Evolutionary conservation across 2,888 invertebrate species (phyloP).

Genomic region (Esperia sulphurella): DNA sequence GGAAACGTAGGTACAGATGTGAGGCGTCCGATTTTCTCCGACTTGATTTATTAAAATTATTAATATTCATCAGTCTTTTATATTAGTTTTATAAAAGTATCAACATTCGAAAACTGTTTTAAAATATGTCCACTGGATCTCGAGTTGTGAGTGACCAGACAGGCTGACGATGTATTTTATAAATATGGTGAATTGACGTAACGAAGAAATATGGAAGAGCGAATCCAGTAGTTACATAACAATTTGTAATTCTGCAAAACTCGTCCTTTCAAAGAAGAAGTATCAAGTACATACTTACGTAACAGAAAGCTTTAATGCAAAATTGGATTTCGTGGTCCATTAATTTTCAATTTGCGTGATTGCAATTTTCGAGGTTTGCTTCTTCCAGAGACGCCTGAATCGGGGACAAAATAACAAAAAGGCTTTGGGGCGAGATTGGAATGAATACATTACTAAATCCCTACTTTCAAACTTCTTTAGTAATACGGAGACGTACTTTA

Average conservation of each 20-base stretch:
- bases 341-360: constrained; percentile 78
- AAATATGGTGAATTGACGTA: too few species aligned
- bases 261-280: constrained; percentile 20
- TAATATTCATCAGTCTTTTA: too few species aligned
- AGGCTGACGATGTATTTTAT: neutral
- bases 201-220: neutral
- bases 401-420: constrained; percentile 67
- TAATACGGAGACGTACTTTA: constrained; percentile 2
- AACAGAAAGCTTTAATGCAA: constrained; percentile 70
- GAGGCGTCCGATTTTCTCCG: too few species aligned
- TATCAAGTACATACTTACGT: constrained; percentile 48
- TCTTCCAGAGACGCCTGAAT: constrained; percentile 60
- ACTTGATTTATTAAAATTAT: too few species aligned
- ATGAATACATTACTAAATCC: constrained; percentile 57
- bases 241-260: constrained; percentile 5
- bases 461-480: constrained; percentile 15
- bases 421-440: constrained; percentile 57
- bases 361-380: constrained; percentile 77
- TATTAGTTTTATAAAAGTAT: too few species aligned
- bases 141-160: too few species aligned
- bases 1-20: too few species aligned
- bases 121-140: too few species aligned
- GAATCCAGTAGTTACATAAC: neutral
- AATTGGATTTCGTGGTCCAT: constrained; percentile 77
- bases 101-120: too few species aligned